Evolutionary conservation across 2,797 vertebrate genomes (phyloP).

Genomic region (Craterocephalus amniculus): DNA sequence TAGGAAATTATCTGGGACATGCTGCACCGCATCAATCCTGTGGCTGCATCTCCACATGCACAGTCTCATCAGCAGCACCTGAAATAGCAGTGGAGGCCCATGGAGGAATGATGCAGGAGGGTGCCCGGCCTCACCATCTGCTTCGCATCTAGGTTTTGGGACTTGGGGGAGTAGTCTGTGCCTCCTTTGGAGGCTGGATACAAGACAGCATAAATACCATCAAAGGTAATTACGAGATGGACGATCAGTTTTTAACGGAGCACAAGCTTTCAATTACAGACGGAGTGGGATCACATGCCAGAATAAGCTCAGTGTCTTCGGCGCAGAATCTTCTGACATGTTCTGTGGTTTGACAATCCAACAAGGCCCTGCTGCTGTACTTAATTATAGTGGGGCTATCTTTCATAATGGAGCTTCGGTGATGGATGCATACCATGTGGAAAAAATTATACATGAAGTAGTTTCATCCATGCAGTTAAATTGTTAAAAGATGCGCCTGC

Average conservation of each 20-base stretch:
- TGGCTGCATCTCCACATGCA: slow-evolving; percentile 47
- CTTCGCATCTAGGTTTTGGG: slow-evolving; percentile 55
- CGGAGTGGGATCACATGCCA: slow-evolving; percentile 33
- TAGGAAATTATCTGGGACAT: slow-evolving; percentile 71
- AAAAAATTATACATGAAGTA: slow-evolving; percentile 30
- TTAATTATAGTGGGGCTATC: slow-evolving; percentile 18
- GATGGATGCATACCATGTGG: slow-evolving; percentile 38
- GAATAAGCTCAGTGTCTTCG: slow-evolving; percentile 23
- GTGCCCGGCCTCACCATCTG: slow-evolving; percentile 65
- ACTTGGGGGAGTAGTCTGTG: slow-evolving; percentile 39
- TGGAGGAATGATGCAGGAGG: slow-evolving; percentile 49
- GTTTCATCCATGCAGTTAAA: slow-evolving; percentile 25
- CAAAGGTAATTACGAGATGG: slow-evolving; percentile 60
- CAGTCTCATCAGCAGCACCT: slow-evolving; percentile 71
- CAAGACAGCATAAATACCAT: slow-evolving; percentile 60
- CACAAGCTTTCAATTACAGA: slow-evolving; percentile 65
- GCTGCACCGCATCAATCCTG: slow-evolving; percentile 63
- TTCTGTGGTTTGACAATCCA: slow-evolving; percentile 34
- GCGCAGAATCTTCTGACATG: slow-evolving; percentile 31
- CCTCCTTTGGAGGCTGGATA: slow-evolving; percentile 54
- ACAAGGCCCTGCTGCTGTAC: slow-evolving; percentile 23
- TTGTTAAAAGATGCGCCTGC: slow-evolving; percentile 33
- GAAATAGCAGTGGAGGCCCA: slow-evolving; percentile 71
- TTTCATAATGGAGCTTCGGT: slow-evolving; percentile 19
- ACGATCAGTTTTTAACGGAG: slow-evolving; percentile 48